Percentiles rank a stretch among this genome's conserved stretches.
Conservation (phyloP, 2,888 invertebrate species). For the Torymus aiolomorphi region DNA sequence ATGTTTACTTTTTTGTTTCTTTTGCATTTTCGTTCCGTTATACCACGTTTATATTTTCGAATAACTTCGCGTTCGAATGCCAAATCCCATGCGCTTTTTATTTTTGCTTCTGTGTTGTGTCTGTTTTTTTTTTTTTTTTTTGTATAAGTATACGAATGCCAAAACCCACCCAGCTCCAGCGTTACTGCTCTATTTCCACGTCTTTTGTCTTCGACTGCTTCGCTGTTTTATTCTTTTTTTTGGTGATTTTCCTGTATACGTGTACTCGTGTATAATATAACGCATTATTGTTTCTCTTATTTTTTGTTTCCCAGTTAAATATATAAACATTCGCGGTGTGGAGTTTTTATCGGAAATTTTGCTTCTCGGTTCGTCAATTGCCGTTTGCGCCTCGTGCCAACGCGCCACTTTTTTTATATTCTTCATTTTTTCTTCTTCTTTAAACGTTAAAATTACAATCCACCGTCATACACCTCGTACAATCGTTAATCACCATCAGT, state of each 20-base stretch:
- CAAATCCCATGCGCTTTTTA: background rate
- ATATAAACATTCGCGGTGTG: too few relatives aligned
- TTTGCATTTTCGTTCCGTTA: constrained; percentile 20
- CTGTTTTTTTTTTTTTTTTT: too few relatives aligned
- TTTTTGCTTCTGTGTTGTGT: background rate
- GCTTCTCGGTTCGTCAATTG: too few relatives aligned
- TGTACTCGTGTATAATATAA: too few relatives aligned
- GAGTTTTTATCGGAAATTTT: too few relatives aligned
- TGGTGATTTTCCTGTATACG: constrained; percentile 21
- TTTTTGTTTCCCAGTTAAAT: too few relatives aligned
- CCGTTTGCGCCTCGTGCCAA: too few relatives aligned
- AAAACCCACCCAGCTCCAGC: constrained; percentile 27
- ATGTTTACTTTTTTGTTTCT: constrained; percentile 30
- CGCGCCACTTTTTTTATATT: too few relatives aligned
- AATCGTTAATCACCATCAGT: constrained; percentile 38
- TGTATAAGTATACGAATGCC: background rate
- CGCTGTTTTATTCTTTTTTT: constrained; percentile 48
- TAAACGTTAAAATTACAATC: constrained; percentile 29
- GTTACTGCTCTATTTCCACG: constrained; percentile 38
- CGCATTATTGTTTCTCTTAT: too few relatives aligned
- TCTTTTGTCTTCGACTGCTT: constrained; percentile 34
- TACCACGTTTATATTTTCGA: background rate
- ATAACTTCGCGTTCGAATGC: background rate
- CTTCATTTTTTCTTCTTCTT: too few relatives aligned
- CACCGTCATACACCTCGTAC: constrained; percentile 28